phyloP scores from a whole-genome alignment of 2,888 invertebrate species.

The Drosophila subquinaria region DNA sequence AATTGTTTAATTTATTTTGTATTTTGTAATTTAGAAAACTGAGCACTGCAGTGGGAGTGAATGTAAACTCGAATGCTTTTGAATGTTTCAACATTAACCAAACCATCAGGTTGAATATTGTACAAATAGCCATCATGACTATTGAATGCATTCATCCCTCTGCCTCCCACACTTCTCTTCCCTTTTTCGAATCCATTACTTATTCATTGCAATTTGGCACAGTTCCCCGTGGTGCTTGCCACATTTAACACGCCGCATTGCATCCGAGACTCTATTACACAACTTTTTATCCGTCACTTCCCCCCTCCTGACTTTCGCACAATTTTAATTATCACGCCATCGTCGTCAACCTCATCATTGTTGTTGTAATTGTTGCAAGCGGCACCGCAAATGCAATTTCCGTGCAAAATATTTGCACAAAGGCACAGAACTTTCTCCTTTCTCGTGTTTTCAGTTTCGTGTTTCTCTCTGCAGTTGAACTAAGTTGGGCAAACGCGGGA shows the following conservation, averaged over 20 bases:
- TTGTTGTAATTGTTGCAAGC: constrained; percentile 52
- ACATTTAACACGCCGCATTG: constrained; percentile 48
- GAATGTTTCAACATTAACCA: constrained; percentile 5
- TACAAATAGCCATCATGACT: neutral
- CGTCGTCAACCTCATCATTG: constrained; percentile 31
- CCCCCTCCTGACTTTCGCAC: constrained; percentile 15
- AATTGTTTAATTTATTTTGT: neutral
- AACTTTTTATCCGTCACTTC: constrained; percentile 30
- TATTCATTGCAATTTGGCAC: constrained; percentile 44
- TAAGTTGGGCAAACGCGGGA: constrained; percentile 33
- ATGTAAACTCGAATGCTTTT: constrained; percentile 1
- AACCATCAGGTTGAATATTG: neutral
- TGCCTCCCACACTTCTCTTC: neutral
- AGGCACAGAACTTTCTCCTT: constrained; percentile 50
- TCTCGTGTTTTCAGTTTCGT: neutral
- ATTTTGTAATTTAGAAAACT: constrained; percentile 2
- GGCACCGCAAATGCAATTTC: constrained; percentile 72
- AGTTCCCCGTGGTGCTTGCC: constrained; percentile 36
- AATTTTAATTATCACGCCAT: constrained; percentile 67
- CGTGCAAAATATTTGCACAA: constrained; percentile 71
- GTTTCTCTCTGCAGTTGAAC: constrained; percentile 11
- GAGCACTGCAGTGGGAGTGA: neutral
- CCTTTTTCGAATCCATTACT: constrained; percentile 16
- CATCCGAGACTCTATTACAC: constrained; percentile 37
- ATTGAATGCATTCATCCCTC: neutral